Percentiles rank a stretch among this genome's conserved stretches.
These are phyloP conservation scores for Napeogenes sylphis DNA, from an alignment of 2,888 invertebrate genomes.

Conservation along the genomic window DNA sequence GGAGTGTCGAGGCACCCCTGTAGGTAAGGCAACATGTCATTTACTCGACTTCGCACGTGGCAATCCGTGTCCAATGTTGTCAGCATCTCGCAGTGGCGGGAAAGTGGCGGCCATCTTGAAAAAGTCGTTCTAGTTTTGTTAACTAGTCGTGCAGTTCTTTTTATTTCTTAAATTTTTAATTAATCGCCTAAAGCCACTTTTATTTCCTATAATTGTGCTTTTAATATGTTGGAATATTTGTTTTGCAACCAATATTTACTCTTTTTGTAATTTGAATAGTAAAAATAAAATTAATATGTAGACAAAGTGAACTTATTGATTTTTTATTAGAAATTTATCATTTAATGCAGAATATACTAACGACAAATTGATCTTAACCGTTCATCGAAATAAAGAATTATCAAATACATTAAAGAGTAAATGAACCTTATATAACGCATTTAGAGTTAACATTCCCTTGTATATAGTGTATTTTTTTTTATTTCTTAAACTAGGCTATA, in stretches of 20 bases:
- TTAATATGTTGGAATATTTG: not conserved
- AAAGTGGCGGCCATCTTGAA: conserved; percentile 62
- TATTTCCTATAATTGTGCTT: conserved; percentile 12
- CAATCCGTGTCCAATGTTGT: conserved; percentile 50
- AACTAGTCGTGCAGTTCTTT: conserved; percentile 26
- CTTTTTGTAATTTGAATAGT: not conserved
- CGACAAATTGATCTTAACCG: no score
- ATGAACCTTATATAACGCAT: not conserved
- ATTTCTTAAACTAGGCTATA: conserved; percentile 37
- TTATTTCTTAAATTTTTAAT: conserved; percentile 14
- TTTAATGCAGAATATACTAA: no score
- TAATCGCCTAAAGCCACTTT: conserved; percentile 17
- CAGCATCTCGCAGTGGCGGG: conserved; percentile 50
- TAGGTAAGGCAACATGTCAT: conserved; percentile 26
- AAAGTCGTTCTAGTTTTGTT: conserved; percentile 52
- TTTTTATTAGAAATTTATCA: no score
- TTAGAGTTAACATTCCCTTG: conserved; percentile 32
- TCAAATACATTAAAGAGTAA: not conserved
- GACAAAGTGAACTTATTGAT: no score
- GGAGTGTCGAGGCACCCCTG: conserved; percentile 20
- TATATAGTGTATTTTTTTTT: conserved; percentile 34
- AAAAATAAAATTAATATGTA: not conserved
- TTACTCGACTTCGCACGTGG: conserved; percentile 54
- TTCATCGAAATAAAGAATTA: not conserved
- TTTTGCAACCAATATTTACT: not conserved